Evolutionary conservation across 2,888 invertebrate genomes (phyloP).

Genomic region (Drosophila neutralis): DNA sequence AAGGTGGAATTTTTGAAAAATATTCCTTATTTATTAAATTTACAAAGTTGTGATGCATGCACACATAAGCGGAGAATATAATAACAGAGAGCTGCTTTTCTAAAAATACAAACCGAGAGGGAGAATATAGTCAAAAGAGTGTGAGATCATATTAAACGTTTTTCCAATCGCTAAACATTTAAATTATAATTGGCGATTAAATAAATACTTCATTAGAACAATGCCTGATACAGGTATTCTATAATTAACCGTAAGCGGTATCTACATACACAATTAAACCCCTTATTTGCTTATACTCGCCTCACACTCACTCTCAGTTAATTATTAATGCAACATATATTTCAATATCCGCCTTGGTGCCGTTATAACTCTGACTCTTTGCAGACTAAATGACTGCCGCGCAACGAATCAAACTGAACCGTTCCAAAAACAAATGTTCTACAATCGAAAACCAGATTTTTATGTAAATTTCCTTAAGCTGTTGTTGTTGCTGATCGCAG

Average conservation of each 20-base stretch:
- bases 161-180: not conserved
- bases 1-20: no score
- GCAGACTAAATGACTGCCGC: constrained; percentile 37
- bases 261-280: not conserved
- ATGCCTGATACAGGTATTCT: not conserved
- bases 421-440: constrained; percentile 45
- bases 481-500: constrained; percentile 26
- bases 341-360: constrained; percentile 44
- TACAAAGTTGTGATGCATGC: not conserved
- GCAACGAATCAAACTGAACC: constrained; percentile 10
- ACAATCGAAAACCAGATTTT: constrained; percentile 66
- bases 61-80: not conserved
- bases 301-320: constrained; percentile 65
- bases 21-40: no score
- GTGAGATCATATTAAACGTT: not conserved
- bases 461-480: constrained; percentile 67
- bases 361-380: constrained; percentile 24
- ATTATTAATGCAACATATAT: constrained; percentile 1
- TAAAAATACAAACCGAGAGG: not conserved
- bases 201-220: not conserved
- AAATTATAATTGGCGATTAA: not conserved
- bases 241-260: not conserved
- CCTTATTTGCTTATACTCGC: constrained; percentile 6
- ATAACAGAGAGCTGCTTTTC: not conserved
- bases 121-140: not conserved